These are phyloP conservation scores for Stegodyphus mimosarum DNA, from an alignment of 1,140 invertebrate genomes.

Conservation along the genomic window DNA sequence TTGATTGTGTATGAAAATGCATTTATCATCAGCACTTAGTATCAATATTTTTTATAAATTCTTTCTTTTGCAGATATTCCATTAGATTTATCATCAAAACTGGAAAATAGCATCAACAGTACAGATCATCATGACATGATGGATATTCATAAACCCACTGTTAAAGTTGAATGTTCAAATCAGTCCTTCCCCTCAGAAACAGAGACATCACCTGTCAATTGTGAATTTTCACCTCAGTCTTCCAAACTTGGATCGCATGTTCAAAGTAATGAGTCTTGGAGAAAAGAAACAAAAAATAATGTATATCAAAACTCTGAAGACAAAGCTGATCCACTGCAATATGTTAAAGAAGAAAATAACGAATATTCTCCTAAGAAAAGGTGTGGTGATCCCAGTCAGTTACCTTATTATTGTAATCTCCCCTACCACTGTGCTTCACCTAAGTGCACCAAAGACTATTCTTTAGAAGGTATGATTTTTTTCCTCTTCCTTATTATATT, in stretches of 20 bases:
- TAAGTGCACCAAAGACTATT: slow-evolving; percentile 57
- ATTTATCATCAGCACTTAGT: no score
- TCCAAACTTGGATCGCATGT: slow-evolving; percentile 30
- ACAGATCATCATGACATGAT: neutral
- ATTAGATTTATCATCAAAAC: slow-evolving; percentile 41
- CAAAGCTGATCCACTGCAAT: neutral
- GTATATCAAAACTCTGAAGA: neutral
- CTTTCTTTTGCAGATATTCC: slow-evolving; percentile 24
- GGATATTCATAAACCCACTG: slow-evolving; percentile 2
- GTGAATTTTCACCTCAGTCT: slow-evolving; percentile 45
- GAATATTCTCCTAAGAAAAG: slow-evolving; percentile 33
- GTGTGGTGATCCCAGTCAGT: slow-evolving; percentile 30
- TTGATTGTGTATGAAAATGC: neutral
- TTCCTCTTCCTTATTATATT: neutral
- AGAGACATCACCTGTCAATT: slow-evolving; percentile 19
- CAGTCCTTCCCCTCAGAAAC: slow-evolving; percentile 6
- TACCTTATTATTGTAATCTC: slow-evolving; percentile 51
- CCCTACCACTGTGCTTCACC: slow-evolving; percentile 55
- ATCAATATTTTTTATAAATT: neutral
- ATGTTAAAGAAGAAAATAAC: slow-evolving; percentile 14
- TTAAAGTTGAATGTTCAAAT: neutral
- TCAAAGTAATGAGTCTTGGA: slow-evolving; percentile 16
- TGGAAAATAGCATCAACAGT: neutral
- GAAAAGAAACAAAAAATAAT: slow-evolving; percentile 16
- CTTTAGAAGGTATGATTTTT: slow-evolving; percentile 50